Percentiles rank a stretch among this genome's conserved stretches.
Evolutionary conservation across 2,797 vertebrate genomes (phyloP).

Genomic region (Onychomys leucogaster): DNA sequence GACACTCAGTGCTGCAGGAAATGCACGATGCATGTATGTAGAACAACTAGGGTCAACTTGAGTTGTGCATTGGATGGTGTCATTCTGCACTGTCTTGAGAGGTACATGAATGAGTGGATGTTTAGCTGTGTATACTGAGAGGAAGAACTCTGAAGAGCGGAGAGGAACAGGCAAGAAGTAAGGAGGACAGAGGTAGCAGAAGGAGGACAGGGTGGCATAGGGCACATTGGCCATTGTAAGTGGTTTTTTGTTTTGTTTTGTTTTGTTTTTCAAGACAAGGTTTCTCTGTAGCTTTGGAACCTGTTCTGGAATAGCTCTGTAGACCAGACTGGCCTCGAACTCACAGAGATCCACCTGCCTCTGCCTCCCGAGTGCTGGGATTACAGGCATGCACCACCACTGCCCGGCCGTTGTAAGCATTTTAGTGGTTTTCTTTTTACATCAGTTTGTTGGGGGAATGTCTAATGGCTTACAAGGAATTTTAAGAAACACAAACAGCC

Average conservation of each 20-base stretch:
- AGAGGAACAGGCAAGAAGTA: not conserved
- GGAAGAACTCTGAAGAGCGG: not conserved
- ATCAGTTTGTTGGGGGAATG: not conserved
- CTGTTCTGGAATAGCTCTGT: too few relatives aligned
- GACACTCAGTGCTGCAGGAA: not conserved
- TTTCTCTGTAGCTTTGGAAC: too few relatives aligned
- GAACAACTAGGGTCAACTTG: not conserved
- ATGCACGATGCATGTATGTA: not conserved
- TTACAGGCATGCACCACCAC: too few relatives aligned
- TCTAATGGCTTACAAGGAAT: not conserved
- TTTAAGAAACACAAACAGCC: not conserved
- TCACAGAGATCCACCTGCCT: too few relatives aligned
- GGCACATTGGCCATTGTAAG: not conserved
- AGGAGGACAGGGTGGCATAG: not conserved
- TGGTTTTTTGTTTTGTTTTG: too few relatives aligned
- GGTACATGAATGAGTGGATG: not conserved
- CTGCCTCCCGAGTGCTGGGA: too few relatives aligned
- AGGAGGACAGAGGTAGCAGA: not conserved
- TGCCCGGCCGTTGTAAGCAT: not conserved
- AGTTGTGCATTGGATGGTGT: not conserved
- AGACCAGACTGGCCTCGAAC: too few relatives aligned
- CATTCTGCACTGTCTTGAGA: not conserved
- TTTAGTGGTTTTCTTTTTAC: not conserved
- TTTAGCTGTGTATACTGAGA: not conserved
- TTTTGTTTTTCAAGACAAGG: too few relatives aligned